Evolutionary conservation across 2,888 invertebrate genomes (phyloP), one percentile per base, ranked within the genome.

Genomic region (Nymphalis c-album): DNA sequence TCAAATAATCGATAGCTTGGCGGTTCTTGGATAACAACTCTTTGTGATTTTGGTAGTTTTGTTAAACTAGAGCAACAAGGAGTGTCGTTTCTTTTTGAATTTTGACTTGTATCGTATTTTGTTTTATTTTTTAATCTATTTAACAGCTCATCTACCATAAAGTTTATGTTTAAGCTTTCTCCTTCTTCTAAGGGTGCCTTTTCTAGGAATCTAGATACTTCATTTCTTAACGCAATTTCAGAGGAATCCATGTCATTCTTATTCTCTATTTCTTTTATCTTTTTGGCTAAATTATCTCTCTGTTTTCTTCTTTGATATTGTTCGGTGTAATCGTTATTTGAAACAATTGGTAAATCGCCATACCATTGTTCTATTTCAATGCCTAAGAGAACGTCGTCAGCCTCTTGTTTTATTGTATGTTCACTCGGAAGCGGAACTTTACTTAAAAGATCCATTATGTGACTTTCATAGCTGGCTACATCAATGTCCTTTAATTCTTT

Each of bases 291-390:
- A n/a, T 72, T 65, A 31, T 88, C 82, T 73, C 80, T 78, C 40
- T 80, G 70, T 60, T 76, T 78, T 45, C 73, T 79, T 63, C 76
- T 81, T 57, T 80, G 76, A 31, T 81, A 61, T 26, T 74, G 72
- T 31, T 80, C 77, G n/a, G 66, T 46, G 6, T 68, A n/a, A 20
- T 77, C 71, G 22, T 78, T 65, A 40, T 77, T 75, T 69, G 73
- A 64, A 18, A 76, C 35, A 20, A 84, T 46, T 2, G 87, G 85
- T 48, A 90, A 72, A 62, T 85, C 84, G n/a, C 74, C 71, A 70
- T 84, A 79, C 90, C 90, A 90, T 40, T 85, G 78, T 31, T 86
- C 85, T 3, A 90, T 77, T 75, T 89, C 90, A 0, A 79, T 65
- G 7, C 78, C 80, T 20, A 90, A 65, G 20, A 85, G 68, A 60